A percentile compares a stretch with the other conserved stretches of the same genome.
Evolutionary conservation across 1,140 invertebrate species (phyloP).

Genomic region (Metopolophium dirhodum): DNA sequence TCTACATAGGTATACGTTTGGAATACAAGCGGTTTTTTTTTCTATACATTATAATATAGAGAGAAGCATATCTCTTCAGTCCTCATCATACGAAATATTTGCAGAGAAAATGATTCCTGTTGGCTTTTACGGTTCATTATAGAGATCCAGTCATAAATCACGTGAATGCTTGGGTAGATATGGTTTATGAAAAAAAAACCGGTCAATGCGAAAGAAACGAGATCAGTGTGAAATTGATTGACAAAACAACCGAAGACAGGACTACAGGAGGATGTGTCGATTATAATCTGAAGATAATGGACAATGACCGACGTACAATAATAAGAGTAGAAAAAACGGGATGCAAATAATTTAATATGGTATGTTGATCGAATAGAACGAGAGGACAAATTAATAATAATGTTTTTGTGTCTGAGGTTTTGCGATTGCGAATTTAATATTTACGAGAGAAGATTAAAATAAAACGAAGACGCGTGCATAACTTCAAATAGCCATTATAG

Average conservation of each 20-base stretch:
- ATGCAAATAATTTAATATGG: conserved; percentile 44
- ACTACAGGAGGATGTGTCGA: conserved; percentile 29
- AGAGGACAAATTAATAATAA: conserved; percentile 40
- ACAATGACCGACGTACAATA: background rate
- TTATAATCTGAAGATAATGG: conserved; percentile 40
- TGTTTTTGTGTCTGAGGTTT: conserved; percentile 5
- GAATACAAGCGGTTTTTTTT: background rate
- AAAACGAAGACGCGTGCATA: background rate
- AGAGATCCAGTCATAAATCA: background rate
- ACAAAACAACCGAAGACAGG: conserved; percentile 34
- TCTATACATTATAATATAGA: background rate
- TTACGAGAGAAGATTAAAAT: background rate
- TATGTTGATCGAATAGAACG: conserved; percentile 36
- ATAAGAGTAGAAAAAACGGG: conserved; percentile 40
- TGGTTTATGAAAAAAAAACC: conserved; percentile 25
- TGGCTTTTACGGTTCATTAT: conserved; percentile 28
- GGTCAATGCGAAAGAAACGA: background rate
- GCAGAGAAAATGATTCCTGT: background rate
- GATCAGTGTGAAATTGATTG: conserved; percentile 44
- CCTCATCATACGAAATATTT: background rate
- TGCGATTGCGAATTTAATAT: conserved; percentile 3
- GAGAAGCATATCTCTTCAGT: background rate
- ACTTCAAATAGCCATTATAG: background rate
- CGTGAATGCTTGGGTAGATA: conserved; percentile 1
- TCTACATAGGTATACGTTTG: background rate